Evolutionary conservation across 35 echinoderm and acorn worm genomes (phyloP), one percentile per base, ranked within the genome.

Genomic region (Holothuria glaberrima): DNA sequence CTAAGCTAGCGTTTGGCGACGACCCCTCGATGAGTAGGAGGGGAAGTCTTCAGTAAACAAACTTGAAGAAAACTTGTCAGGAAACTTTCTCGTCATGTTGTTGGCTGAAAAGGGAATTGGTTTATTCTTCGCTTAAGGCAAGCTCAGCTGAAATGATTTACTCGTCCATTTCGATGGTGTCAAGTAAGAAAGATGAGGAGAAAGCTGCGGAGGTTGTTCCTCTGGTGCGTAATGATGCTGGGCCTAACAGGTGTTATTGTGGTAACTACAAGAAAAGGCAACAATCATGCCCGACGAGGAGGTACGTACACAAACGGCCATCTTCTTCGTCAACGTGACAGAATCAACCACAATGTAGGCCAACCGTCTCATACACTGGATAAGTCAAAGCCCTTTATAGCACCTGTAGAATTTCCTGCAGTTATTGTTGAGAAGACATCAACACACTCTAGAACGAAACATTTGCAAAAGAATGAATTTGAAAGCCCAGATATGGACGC

Each of bases 221-320:
- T 50, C 30, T 82, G 79, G 79, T 38, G 35, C 24, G 10, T 82
- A 27, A 82, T 48, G 20, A 82, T 82, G 46, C 18, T 82, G 17
- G 79, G 41, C 46, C 57, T 82, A 60, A 82, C 79, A 82, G 79
- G 79, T 82, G 79, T 60, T 27, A 50, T 82, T 48, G 41, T 82
- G 30, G 79, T 82, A 33, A n/a, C 50, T 56, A 82, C 28, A 60
- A 58, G 79, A 14, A 82, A 48, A 36, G 18, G 44, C 22, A 48
- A 34, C 76, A 19, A 50, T 50, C 28, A 27, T 16, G 22, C 20
- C 48, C 19, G 48, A 17, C 10, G 4, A 36, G 36, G 50, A 29
- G 12, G n/a, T 44, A 44, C n/a, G 18, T 0, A 22, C 18, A 45
- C 12, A 14, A n/a, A 32, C 48, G 79, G 57, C 30, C 46, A 57